Base-by-base conservation (phyloP, 1,140 invertebrate genomes). In the Cephus cinctus region DNA sequence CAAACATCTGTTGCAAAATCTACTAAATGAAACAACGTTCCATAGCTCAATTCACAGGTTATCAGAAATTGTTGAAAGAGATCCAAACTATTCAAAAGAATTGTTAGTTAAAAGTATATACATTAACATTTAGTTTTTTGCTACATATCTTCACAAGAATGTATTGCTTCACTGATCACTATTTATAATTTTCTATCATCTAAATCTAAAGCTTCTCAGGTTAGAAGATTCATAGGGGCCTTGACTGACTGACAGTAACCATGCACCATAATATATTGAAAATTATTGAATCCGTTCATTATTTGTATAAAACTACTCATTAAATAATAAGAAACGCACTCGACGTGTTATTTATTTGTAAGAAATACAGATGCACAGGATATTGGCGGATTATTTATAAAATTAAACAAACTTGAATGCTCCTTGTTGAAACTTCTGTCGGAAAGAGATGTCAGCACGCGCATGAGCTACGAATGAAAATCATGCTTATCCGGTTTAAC, bases 291-390 rank as follows among this genome's bases (percentile, higher is more conserved):
- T 27, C 6, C 25, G n/a, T 8, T 8, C 35, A 9, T 36, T 11
- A 16, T 1, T 8, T 8, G 9, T 12, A 9, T 16, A 1, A 14
- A 16, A 8, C 8, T 16, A 16, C 14, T 12, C 35, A 16, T 16
- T 1, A 16, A 36, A 11, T 36, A 11, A 16, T 16, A 30, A 30
- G 12, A 9, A 36, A 36, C 8, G 16, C 35, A n/a, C 11, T 16
- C 8, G 15, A 16, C 8, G 8, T 9, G 8, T 11, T 16, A 9
- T n/a, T 1, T 16, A 8, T 36, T 14, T n/a, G 11, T 23, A 23
- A 41, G 4, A 41, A 19, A 9, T 21, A 19, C 39, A 20, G 39
- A 41, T 41, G 39, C 39, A 41, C 39, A 19, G 22, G 39, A 41
- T 21, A 41, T 41, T 12, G 9, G 20, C 20, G 39, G 39, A 41